phyloP scores from a whole-genome alignment of 2,113 vertebrate genomes.

The Empidonax alnorum region DNA sequence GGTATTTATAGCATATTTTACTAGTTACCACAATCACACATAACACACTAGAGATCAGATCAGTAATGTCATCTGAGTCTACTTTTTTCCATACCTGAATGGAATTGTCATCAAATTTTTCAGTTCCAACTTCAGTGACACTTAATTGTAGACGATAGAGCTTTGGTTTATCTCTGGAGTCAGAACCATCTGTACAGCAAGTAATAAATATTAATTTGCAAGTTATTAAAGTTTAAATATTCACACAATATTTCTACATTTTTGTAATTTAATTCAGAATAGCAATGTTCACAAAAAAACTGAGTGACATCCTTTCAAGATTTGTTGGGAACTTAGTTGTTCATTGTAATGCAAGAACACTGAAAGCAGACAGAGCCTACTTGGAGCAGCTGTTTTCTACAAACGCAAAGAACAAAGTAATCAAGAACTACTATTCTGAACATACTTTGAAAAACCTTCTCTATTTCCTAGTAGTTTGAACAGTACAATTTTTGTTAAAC shows the following conservation, averaged over 20 bases:
- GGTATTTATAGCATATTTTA: neutral
- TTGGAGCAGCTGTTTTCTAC: neutral
- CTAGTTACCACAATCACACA: neutral
- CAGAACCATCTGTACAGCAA: slow-evolving; percentile 87
- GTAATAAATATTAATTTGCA: neutral
- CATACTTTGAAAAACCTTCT: neutral
- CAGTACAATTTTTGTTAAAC: neutral
- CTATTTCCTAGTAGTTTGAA: neutral
- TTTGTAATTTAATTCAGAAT: neutral
- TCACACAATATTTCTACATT: neutral
- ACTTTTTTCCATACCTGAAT: slow-evolving; percentile 85
- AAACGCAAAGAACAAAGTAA: neutral
- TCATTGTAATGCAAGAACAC: neutral
- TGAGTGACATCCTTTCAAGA: neutral
- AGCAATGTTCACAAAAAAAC: neutral
- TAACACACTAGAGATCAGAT: neutral
- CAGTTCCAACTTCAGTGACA: slow-evolving; percentile 96
- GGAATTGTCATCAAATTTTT: slow-evolving; percentile 89
- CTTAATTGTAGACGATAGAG: slow-evolving; percentile 96
- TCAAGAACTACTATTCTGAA: neutral
- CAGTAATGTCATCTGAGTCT: neutral
- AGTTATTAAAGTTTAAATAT: neutral
- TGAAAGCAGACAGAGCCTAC: neutral
- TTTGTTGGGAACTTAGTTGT: neutral
- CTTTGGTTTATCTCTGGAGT: slow-evolving; percentile 98